Evolutionary conservation across 2,888 invertebrate species (phyloP).

Genomic region (Shargacucullia verbasci): DNA sequence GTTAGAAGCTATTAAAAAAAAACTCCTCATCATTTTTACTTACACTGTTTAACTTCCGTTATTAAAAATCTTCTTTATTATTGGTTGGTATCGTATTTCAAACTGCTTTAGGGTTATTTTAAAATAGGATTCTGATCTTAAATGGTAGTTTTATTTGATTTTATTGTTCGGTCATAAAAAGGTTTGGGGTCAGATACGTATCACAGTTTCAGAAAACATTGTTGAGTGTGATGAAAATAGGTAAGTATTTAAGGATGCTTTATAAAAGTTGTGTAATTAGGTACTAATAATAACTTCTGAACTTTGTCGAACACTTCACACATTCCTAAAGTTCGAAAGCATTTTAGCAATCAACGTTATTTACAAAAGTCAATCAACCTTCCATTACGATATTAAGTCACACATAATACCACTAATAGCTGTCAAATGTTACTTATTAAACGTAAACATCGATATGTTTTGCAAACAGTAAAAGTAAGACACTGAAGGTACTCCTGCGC

Average conservation of each 20-base stretch:
- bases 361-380: slow-evolving; percentile 48
- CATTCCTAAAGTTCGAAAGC: slow-evolving; percentile 8
- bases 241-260: too few relatives aligned
- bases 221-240: too few relatives aligned
- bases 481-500: slow-evolving; percentile 54
- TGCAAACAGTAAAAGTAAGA: slow-evolving; percentile 46
- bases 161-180: slow-evolving; percentile 18
- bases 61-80: slow-evolving; percentile 50
- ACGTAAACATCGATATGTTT: slow-evolving; percentile 47
- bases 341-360: slow-evolving; percentile 23
- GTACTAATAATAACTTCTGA: too few relatives aligned
- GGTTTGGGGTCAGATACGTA: too few relatives aligned
- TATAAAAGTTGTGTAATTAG: too few relatives aligned
- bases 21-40: slow-evolving; percentile 10
- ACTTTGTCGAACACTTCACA: too few relatives aligned
- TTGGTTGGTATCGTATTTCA: slow-evolving; percentile 25
- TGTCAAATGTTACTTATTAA: slow-evolving; percentile 47
- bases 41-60: slow-evolving; percentile 46
- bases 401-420: slow-evolving; percentile 45
- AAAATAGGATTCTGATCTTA: slow-evolving; percentile 15
- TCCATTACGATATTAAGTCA: slow-evolving; percentile 42
- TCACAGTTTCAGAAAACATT: too few relatives aligned
- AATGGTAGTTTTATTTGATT: slow-evolving; percentile 18
- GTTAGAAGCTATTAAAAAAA: slow-evolving; percentile 48
- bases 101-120: slow-evolving; percentile 20